Evolutionary conservation across 2,113 vertebrate species (phyloP), one percentile per base, ranked within the genome.

Genomic region (Marmota flaviventris): DNA sequence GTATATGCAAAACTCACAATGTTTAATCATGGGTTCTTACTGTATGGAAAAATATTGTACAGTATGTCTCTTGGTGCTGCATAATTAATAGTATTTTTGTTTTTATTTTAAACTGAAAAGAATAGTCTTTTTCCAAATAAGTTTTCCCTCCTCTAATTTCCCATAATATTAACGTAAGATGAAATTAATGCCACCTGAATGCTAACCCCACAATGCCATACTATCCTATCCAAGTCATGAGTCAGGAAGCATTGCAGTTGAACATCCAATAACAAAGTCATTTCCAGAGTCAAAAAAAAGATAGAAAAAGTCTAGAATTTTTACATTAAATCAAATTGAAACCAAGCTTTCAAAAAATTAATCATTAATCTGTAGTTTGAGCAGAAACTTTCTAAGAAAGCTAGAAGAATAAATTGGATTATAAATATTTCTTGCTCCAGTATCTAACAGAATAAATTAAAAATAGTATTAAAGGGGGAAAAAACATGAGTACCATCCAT

Each of bases 271-370:
- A 65, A 82, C 39, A 88, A 90, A 94, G 56, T 88, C 22, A 85
- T 91, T 85, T 83, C 48, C 32, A 88, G 25, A 75, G 27, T 78
- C 67, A 73, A 90, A 72, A 20, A 24, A 65, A 42, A 79, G 22
- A 10, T 4, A 70, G 82, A 84, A 65, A 42, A 79, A 22, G 13
- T 18, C 37, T 29, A 87, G 3, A 85, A 77, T 92, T 96, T 83
- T 37, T 88, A 82, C 63, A 76, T 96, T 81, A 95, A 88, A 87
- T 96, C 63, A 96, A 95, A 85, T n/a, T 93, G 48, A 89, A 93
- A 45, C 61, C 8, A 72, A 96, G 48, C 34, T 96, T 95, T 93
- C 32, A 75, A 96, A 88, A 56, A 76, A 56, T 95, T 93, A 96
- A 93, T 90, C 89, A 73, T 67, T 95, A 93, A 94, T 85, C 63